phyloP scores from a whole-genome alignment of 2,113 vertebrate genomes.

The Rynchops niger region DNA sequence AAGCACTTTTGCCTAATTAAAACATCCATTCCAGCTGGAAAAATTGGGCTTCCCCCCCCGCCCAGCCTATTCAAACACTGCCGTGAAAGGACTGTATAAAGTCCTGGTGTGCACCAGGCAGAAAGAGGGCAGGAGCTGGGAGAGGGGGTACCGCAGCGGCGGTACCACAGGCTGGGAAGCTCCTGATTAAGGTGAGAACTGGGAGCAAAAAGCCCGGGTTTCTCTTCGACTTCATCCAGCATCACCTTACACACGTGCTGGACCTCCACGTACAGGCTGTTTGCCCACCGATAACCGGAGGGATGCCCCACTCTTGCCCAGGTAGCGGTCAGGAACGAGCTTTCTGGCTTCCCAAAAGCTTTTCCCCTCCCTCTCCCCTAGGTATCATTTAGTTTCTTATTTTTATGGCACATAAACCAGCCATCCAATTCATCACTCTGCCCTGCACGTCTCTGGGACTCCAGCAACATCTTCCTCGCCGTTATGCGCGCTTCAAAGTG shows the following conservation, averaged over 20 bases:
- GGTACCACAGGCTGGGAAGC: neutral
- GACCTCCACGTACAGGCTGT: accelerated
- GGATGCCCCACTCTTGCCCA: neutral
- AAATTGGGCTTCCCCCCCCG: neutral
- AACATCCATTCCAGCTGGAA: neutral
- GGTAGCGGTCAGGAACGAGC: neutral
- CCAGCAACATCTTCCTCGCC: neutral
- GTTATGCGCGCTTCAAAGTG: accelerated
- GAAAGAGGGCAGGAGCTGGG: neutral
- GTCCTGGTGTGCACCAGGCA: neutral
- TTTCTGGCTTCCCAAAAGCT: neutral
- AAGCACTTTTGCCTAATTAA: neutral
- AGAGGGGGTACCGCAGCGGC: accelerated
- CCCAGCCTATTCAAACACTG: neutral
- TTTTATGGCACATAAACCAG: neutral
- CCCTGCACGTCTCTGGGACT: neutral
- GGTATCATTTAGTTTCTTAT: neutral
- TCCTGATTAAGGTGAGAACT: neutral
- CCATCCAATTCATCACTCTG: neutral
- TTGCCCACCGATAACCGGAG: accelerated
- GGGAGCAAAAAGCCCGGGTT: neutral
- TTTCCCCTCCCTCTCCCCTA: neutral
- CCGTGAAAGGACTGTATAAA: neutral
- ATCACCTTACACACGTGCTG: accelerated
- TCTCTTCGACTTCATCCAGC: neutral